Conservation (phyloP, 2,797 vertebrate species). For the Hoplostethus mediterraneus region DNA sequence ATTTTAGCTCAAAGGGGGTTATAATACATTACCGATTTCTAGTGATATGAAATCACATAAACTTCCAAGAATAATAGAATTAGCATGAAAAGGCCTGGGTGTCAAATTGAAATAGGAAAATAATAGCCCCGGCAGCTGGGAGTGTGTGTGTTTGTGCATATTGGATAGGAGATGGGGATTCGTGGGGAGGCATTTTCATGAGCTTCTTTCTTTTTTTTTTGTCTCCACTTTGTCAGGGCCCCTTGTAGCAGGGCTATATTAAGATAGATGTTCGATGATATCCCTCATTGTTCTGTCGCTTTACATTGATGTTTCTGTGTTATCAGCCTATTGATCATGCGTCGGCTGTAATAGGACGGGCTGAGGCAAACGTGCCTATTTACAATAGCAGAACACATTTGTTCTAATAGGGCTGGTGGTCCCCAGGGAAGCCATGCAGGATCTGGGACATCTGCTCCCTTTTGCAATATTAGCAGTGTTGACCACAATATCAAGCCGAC, state of each 20-base stretch:
- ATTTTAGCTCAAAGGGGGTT: conserved; percentile 99
- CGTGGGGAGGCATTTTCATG: conserved; percentile 99
- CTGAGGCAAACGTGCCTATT: conserved; percentile 98
- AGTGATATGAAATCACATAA: conserved; percentile 99
- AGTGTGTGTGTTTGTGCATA: conserved; percentile 99
- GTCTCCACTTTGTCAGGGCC: conserved; percentile 93
- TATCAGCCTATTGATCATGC: conserved; percentile 99
- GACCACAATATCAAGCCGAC: conserved; percentile 84
- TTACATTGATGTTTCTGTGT: conserved; percentile 99
- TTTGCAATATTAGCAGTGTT: conserved; percentile 90
- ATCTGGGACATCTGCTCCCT: conserved; percentile 98
- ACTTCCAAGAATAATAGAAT: conserved; percentile 99
- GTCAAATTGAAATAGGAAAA: conserved; percentile 99
- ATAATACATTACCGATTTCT: conserved; percentile 99
- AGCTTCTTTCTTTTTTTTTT: conserved; percentile 79
- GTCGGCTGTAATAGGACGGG: conserved; percentile 99
- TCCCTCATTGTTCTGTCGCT: conserved; percentile 99
- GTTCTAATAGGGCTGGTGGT: conserved; percentile 99
- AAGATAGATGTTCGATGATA: conserved; percentile 99
- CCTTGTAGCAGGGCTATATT: conserved; percentile 99
- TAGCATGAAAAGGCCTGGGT: conserved; percentile 99
- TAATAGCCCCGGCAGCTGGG: conserved; percentile 99
- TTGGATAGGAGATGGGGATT: conserved; percentile 96
- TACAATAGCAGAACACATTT: conserved; percentile 99
- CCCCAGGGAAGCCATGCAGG: conserved; percentile 93